Conservation (phyloP, 2,797 vertebrate genomes). For the Picus viridis region DNA sequence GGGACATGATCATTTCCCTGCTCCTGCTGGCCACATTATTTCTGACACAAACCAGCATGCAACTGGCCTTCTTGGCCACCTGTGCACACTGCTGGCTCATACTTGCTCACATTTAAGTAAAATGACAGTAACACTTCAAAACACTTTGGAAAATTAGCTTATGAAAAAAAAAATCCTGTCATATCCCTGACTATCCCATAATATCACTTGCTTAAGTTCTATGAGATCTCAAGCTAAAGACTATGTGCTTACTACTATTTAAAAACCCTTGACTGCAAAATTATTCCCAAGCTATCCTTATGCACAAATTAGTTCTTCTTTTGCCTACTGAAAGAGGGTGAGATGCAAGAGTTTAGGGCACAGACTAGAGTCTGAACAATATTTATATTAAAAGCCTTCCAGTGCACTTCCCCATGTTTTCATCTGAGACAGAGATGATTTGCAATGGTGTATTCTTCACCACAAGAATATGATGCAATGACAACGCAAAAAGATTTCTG, state of each 20-base stretch:
- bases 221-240: not conserved
- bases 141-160: no score
- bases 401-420: not conserved
- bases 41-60: not conserved
- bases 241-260: not conserved
- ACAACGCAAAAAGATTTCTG: not conserved
- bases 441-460: not conserved
- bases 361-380: not conserved
- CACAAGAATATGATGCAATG: not conserved
- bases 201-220: not conserved
- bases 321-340: not conserved
- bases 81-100: no score
- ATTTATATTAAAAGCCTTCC: not conserved
- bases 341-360: not conserved
- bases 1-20: not conserved
- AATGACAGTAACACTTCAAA: no score
- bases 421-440: not conserved
- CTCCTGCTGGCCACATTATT: not conserved
- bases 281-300: not conserved
- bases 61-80: no score
- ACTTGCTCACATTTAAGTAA: no score
- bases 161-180: no score
- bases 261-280: not conserved
- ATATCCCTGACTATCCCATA: no score
- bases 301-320: not conserved